phyloP scores from a whole-genome alignment of 2,797 vertebrate species.

The Vultur gryphus region DNA sequence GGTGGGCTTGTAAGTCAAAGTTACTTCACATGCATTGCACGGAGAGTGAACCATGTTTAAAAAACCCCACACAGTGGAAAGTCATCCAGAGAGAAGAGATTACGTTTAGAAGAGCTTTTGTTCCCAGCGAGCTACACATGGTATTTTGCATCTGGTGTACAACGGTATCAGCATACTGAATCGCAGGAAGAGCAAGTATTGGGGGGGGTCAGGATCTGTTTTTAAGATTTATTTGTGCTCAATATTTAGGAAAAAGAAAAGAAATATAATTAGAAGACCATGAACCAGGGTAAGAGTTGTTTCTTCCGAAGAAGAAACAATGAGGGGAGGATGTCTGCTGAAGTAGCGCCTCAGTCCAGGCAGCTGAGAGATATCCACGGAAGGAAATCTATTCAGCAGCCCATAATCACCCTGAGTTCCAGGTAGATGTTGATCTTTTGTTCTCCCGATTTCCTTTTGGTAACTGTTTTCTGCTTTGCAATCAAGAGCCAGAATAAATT shows the following conservation, averaged over 20 bases:
- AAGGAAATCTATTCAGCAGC: constrained; percentile 34
- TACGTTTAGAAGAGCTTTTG: not conserved
- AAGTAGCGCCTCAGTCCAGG: not conserved
- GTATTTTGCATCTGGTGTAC: not conserved
- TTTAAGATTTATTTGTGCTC: not conserved
- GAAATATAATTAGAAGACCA: constrained; percentile 32
- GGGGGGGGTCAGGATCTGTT: not conserved
- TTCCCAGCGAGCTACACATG: not conserved
- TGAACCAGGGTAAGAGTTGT: not conserved
- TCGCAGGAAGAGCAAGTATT: constrained; percentile 27
- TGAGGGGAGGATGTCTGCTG: constrained; percentile 33
- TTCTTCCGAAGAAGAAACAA: constrained; percentile 36
- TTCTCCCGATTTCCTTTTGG: not conserved
- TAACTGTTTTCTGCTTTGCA: not conserved
- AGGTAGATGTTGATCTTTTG: not conserved
- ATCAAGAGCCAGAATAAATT: not conserved
- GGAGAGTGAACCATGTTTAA: not conserved
- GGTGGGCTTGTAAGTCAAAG: not conserved
- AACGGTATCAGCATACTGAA: not conserved
- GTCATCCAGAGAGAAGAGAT: not conserved
- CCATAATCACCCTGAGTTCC: not conserved
- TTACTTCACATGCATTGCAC: not conserved
- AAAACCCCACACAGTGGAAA: not conserved
- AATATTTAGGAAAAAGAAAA: not conserved
- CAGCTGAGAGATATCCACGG: not conserved